Base-by-base conservation (phyloP, 2,888 invertebrate genomes). In the Onthophagus sagittarius region DNA sequence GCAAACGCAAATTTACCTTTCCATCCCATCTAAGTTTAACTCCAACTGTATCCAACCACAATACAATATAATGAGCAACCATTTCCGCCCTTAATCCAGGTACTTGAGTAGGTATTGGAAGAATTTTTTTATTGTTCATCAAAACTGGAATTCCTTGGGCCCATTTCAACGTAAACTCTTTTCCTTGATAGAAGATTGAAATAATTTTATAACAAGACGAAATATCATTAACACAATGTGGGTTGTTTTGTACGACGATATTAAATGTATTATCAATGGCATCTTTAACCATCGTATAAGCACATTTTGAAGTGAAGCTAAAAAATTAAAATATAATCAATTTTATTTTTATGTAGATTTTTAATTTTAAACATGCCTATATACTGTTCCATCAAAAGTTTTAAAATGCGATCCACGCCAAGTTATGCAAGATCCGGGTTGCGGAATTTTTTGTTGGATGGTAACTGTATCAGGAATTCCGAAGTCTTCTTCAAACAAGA, bases 351-450 rank as follows among this genome's bases (percentile, higher is more conserved):
- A 63, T 69, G 13, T 69, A 11, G 14, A 23, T 71, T 23, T 23
- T 23, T 23, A 23, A 23, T 23, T 23, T 23, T 23, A 1, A 23
- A 71, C 64, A 72, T 85, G 92, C 92, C 91, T 91, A 80, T 90
- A 92, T 69, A 95, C 89, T 79, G 90, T 89, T 5, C 94, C 94
- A 85, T 96, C 95, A 80, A 96, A 96, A 0, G 95, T 95, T 83
- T 94, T 93, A 79, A 92, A 92, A 84, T 95, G 95, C 13, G 89
- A 87, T 39, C 93, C 93, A 23, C 92, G 91, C 96, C 96, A 96
- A 0, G 92, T 90, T 72, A 92, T 89, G 80, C 96, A 96, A 9
- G 89, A 88, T 0, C 93, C 92, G 0, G 91, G 89, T 78, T 88
- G 88, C 0, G 92, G 91, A 6, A 80, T 80, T n/a, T 31, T 67